Evolutionary conservation across 2,888 invertebrate species (phyloP), one percentile per base, ranked within the genome.

Genomic region (Heliconius ethilla): DNA sequence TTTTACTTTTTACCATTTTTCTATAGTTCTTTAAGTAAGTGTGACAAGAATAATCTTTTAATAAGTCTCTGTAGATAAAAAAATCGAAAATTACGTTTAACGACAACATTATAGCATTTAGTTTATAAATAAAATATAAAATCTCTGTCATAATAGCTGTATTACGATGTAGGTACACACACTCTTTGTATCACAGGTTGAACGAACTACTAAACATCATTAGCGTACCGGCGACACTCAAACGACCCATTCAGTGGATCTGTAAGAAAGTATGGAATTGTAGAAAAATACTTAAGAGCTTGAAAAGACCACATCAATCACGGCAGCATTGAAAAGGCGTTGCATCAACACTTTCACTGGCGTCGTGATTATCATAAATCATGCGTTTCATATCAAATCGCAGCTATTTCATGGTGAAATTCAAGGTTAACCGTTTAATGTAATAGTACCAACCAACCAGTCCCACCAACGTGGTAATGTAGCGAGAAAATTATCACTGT

Each of bases 221-320:
- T 84, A 87, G 13, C 55, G 27, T 27, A 82, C 67, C 37, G 82
- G 83, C 81, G 79, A 81, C 82, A 82, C 82, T 82, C 81, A 78
- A 78, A 81, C 73, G 77, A 66, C 76, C 81, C 78, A 82, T 84
- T 84, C 83, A 85, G 82, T 82, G 78, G 79, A 37, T 55, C 75
- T 40, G 73, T 63, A 79, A 78, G 70, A 85, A 87, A 85, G 85
- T 85, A 86, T 85, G 88, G 84, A 84, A 84, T 83, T 81, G 83
- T 82, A 82, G 82, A 86, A 87, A 88, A 87, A 87, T 85, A 84
- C 84, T 76, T 70, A 82, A 18, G 84, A 84, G 85, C 86, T 84
- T 90, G 88, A 90, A 91, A 90, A 87, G 87, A 82, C 82, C 79
- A 84, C 91, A 92, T 92, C 89, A 92, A 92, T 93, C 92, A 92